Evolutionary conservation across 2,113 vertebrate species (phyloP), one percentile per base, ranked within the genome.

Genomic region (Etia nguti): DNA sequence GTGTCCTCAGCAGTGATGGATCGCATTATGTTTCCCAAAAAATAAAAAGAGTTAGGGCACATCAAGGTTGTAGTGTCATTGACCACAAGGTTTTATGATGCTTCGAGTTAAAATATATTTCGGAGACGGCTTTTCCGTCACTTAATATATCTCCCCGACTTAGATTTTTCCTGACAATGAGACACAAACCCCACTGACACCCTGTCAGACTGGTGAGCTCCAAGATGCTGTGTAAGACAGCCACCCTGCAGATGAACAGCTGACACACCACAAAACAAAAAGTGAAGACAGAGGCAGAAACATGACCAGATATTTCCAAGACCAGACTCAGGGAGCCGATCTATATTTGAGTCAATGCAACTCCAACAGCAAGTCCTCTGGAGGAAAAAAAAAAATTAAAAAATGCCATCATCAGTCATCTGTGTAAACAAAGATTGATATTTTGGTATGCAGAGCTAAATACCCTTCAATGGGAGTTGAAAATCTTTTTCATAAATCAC

Each of bases 221-320:
- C 57, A 65, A 87, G 82, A 81, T 88, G 91, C 91, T 89, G 89
- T 48, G 81, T 83, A 83, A 88, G 89, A 89, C 86, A 86, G 83
- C 70, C 80, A 80, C 88, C 60, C 57, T 18, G 36, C 81, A 50
- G 83, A 91, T 52, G 80, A 90, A 92, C 59, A 85, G 93, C 93
- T 93, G 94, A 95, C 91, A 84, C 56, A 10, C 81, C 89, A 84
- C 65, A 86, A 90, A 90, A 80, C 57, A 81, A 84, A 91, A 93
- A 90, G 68, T 88, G 82, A 89, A 83, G 81, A 84, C 79, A 80
- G 50, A 52, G 62, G 82, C 86, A 87, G 83, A 92, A 91, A 92
- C 80, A 65, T 48, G 57, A 91, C 68, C 92, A 86, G 89, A 85
- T 81, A 81, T 83, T 83, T 75, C 83, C 62, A 48, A 86, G 87